Percentiles rank a stretch among this genome's conserved stretches.
These are phyloP conservation scores for Pipistrellus nathusii DNA, from an alignment of 2,797 vertebrate species.

Conservation along the genomic window DNA sequence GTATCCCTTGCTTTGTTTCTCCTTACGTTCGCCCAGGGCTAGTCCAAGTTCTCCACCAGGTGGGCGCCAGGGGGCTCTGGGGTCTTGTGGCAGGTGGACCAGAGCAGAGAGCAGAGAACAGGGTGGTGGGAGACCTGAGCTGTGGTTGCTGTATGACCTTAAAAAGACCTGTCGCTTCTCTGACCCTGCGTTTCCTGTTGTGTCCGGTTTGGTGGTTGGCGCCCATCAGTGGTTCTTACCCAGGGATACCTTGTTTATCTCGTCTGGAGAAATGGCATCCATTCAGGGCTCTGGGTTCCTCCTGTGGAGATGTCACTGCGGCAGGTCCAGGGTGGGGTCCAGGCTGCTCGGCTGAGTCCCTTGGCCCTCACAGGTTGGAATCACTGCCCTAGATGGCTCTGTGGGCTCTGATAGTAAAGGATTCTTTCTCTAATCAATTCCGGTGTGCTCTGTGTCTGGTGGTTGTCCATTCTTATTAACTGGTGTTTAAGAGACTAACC, in stretches of 20 bases:
- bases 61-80: rapidly evolving
- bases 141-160: background rate
- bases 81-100: background rate
- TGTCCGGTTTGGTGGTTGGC: background rate
- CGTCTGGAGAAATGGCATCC: background rate
- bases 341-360: background rate
- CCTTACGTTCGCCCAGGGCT: background rate
- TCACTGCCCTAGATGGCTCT: background rate
- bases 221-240: background rate
- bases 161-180: background rate
- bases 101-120: background rate
- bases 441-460: background rate
- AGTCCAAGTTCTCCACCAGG: background rate
- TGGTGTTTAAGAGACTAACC: background rate
- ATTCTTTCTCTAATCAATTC: background rate
- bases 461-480: background rate
- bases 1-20: background rate
- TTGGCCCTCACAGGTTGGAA: background rate
- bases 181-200: background rate
- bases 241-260: background rate
- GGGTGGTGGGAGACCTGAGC: background rate
- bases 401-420: background rate
- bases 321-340: background rate
- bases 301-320: background rate
- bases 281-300: background rate